Evolutionary conservation across 1,140 invertebrate species (phyloP).

Genomic region (Saccostrea echinata): DNA sequence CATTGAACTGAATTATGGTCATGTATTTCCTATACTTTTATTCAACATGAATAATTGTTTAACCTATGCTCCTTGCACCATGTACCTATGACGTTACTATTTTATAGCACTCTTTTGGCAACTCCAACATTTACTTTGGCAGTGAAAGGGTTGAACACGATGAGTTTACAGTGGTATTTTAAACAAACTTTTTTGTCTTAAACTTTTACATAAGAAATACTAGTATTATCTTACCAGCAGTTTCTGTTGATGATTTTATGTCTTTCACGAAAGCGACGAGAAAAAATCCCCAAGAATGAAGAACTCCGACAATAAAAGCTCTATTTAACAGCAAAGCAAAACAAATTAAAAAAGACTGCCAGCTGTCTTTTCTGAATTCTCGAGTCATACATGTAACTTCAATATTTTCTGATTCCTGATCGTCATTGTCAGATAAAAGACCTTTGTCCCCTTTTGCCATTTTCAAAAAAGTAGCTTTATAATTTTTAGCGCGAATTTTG

Average conservation of each 20-base stretch:
- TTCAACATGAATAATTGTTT: no score
- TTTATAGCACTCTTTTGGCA: no score
- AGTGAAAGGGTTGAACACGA: no score
- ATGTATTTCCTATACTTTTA: no score
- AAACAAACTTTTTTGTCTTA: no score
- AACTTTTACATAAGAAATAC: no score
- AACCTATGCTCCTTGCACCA: no score
- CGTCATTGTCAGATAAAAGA: not conserved
- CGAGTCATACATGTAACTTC: not conserved
- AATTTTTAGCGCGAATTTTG: not conserved
- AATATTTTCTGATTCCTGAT: not conserved
- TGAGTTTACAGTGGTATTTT: no score
- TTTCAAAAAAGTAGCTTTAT: not conserved
- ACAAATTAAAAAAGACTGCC: conserved; percentile 40
- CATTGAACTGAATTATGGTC: no score
- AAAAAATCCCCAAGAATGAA: conserved; percentile 51
- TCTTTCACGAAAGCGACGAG: conserved; percentile 44
- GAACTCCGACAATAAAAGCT: conserved; percentile 41
- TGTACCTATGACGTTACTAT: no score
- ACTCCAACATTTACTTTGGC: no score
- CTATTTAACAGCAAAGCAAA: conserved; percentile 28
- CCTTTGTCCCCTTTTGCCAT: not conserved
- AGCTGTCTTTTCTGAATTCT: conserved; percentile 21
- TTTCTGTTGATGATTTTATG: conserved; percentile 46
- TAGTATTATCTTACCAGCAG: conserved; percentile 30